Conservation (phyloP, 2,797 vertebrate species). For the Sarcoramphus papa region DNA sequence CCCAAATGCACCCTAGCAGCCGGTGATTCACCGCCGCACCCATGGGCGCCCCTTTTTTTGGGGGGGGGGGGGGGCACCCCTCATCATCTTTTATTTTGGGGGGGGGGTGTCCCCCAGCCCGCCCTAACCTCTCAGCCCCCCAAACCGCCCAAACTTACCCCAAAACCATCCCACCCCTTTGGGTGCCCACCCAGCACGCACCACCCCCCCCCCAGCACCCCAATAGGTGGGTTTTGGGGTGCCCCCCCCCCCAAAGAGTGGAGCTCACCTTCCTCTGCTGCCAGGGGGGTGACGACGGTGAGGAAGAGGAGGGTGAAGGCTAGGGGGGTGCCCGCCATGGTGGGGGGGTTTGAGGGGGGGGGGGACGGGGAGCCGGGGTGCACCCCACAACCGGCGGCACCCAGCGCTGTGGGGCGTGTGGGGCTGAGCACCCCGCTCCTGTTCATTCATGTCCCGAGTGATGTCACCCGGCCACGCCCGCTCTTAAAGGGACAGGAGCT, state of each 20-base stretch:
- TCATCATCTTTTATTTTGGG: not conserved
- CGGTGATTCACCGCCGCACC: not conserved
- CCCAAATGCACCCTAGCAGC: not conserved
- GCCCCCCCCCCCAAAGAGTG: not conserved
- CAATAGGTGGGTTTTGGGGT: not conserved
- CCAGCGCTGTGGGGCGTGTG: not conserved
- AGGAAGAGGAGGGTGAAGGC: not conserved
- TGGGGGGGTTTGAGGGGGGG: not conserved
- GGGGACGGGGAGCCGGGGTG: not conserved
- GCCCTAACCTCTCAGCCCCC: not conserved
- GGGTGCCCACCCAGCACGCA: no score
- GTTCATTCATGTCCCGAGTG: conserved; percentile 29
- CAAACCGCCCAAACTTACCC: not conserved
- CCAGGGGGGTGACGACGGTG: not conserved
- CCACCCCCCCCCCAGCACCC: not conserved
- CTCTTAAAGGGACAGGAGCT: not conserved
- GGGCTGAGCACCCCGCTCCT: conserved; percentile 13
- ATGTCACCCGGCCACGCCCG: conserved; percentile 4
- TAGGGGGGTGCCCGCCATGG: not conserved
- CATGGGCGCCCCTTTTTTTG: not conserved
- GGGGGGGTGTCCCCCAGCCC: not conserved
- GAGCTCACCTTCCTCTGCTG: conserved; percentile 11
- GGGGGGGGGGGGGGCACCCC: not conserved
- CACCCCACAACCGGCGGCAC: not conserved
- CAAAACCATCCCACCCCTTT: not conserved